Evolutionary conservation across 2,888 invertebrate genomes (phyloP).

Genomic region (Phrixothrix hirtus): DNA sequence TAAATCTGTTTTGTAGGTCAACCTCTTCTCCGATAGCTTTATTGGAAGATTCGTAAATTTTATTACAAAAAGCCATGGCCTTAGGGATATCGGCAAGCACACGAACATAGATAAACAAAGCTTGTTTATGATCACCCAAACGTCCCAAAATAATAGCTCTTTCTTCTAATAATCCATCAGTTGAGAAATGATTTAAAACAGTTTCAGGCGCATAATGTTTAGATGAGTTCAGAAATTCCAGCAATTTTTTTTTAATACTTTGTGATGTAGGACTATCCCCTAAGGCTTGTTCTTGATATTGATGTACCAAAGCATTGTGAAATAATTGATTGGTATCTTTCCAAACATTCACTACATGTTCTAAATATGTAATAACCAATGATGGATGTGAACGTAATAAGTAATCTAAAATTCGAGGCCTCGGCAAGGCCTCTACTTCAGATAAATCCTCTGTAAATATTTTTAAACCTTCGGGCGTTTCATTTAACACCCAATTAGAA

Average conservation of each 20-base stretch:
- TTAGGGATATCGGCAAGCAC: constrained; percentile 80
- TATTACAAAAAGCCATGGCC: constrained; percentile 85
- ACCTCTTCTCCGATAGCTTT: constrained; percentile 31
- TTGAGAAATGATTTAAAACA: constrained; percentile 84
- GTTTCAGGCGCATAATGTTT: constrained; percentile 82
- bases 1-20: not conserved
- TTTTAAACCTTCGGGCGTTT: constrained; percentile 82
- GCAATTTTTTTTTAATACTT: constrained; percentile 65
- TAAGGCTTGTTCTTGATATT: constrained; percentile 76
- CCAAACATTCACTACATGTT: constrained; percentile 92
- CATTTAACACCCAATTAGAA: constrained; percentile 87
- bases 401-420: constrained; percentile 87
- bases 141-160: constrained; percentile 92
- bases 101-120: constrained; percentile 88
- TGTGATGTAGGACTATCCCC: constrained; percentile 52
- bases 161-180: constrained; percentile 85
- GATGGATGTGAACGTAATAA: constrained; percentile 78
- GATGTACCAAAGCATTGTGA: constrained; percentile 89
- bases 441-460: constrained; percentile 85
- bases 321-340: constrained; percentile 81
- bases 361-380: constrained; percentile 89
- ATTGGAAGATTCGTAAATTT: constrained; percentile 60
- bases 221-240: constrained; percentile 81
- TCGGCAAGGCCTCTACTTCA: constrained; percentile 87
- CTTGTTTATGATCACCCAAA: constrained; percentile 89